A percentile compares a stretch with the other conserved stretches of the same genome.
phyloP scores from a whole-genome alignment of 35 echinoderm and acorn worm genomes.

The Ophioderma brevispina region DNA sequence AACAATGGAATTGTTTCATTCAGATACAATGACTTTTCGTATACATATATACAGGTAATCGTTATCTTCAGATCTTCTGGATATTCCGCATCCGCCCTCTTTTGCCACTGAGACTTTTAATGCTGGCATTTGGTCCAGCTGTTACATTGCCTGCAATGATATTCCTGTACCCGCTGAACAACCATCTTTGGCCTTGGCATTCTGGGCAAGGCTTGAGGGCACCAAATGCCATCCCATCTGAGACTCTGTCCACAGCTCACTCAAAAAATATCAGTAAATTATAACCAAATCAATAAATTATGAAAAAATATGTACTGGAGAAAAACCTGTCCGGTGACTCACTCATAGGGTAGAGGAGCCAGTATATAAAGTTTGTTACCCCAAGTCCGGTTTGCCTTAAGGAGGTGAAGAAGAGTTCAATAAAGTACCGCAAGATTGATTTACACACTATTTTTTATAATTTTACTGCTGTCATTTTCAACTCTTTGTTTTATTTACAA shows the following conservation, averaged over 20 bases:
- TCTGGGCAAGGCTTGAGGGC: conserved; percentile 67
- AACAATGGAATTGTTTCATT: neutral
- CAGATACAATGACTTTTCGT: neutral
- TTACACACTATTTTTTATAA: too few species aligned
- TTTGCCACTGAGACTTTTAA: conserved; percentile 44
- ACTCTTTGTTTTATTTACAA: too few species aligned
- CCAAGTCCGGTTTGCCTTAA: too few species aligned
- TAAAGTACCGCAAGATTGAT: too few species aligned
- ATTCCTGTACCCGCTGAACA: conserved; percentile 51
- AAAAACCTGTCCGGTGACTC: too few species aligned
- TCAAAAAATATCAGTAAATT: too few species aligned
- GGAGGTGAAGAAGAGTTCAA: too few species aligned
- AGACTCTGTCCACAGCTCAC: conserved; percentile 70
- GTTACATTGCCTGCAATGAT: conserved; percentile 83
- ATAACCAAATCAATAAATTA: too few species aligned
- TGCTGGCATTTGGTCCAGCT: conserved; percentile 84
- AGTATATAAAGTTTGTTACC: too few species aligned
- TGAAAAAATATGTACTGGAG: too few species aligned
- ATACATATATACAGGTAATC: conserved; percentile 78
- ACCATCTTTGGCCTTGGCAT: conserved; percentile 80
- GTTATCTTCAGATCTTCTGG: conserved; percentile 40
- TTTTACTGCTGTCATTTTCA: too few species aligned
- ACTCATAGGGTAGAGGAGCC: too few species aligned
- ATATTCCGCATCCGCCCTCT: conserved; percentile 56
- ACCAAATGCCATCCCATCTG: conserved; percentile 93